Base-by-base conservation (phyloP, 2,888 invertebrate species). In the Eledone cirrhosa region DNA sequence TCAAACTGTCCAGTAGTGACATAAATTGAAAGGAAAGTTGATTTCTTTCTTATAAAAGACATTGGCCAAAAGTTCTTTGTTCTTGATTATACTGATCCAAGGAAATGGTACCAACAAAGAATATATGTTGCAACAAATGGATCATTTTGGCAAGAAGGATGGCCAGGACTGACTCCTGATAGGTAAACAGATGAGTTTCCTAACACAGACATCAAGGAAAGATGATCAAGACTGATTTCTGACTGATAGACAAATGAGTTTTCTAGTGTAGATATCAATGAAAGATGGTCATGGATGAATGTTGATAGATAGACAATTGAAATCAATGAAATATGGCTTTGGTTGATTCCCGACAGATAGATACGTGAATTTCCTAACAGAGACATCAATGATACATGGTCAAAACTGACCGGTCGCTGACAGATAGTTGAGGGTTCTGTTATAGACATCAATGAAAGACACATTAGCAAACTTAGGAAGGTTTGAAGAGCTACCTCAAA, bases 301-400 rank as follows among this genome's bases (percentile, higher is more conserved):
- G 41, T 11, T 41, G 41, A 41, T 11, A 41, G 41, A 41, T 11
- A 41, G 41, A 41, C 41, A 41, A 41, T 41, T 41, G 41, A 41
- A 41, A 41, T 41, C 41, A 41, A 41, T 41, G 41, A 41, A 41
- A 41, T 41, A 41, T 41, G 41, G 41, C 41, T 41, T 8, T 41
- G 11, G 41, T 41, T 41, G 41, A 41, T n/a, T 29, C 33, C 4
- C n/a, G 72, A 41, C 72, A 72, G 7, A 72, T 67, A 33, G 33
- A 67, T n/a, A 72, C 22, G n/a, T 72, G 72, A 72, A 22, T n/a
- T 33, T 41, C 72, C 72, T 72, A 72, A 72, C 33, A 72, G n/a
- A 72, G 69, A 41, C 41, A 41, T 41, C 41, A 41, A 41, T 41
- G 41, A 41, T 8, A 41, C 8, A 5, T 41, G 11, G 41, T 11